phyloP scores from a whole-genome alignment of 2,797 vertebrate species.

The Prionace glauca region DNA sequence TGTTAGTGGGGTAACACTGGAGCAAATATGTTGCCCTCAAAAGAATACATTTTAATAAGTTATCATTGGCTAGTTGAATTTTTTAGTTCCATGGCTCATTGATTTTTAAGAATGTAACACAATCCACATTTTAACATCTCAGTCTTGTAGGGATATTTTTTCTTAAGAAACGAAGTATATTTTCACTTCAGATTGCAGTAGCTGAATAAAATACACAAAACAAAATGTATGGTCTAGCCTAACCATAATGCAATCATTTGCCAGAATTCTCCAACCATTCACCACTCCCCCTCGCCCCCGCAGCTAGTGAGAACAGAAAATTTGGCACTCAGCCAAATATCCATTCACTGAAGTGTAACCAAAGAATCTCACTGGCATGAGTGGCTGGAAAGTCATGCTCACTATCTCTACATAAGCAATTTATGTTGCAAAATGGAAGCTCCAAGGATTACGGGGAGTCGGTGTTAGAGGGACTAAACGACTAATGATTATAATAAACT shows the following conservation, averaged over 20 bases:
- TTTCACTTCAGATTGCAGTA: not conserved
- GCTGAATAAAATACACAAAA: not conserved
- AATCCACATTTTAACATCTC: no score
- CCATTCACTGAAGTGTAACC: no score
- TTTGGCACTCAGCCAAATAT: no score
- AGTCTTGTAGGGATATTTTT: not conserved
- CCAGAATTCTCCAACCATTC: no score
- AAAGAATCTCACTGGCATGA: no score
- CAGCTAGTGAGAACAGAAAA: no score
- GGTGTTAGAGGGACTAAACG: no score
- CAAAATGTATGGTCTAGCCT: not conserved
- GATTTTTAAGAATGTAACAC: no score
- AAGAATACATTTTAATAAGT: not conserved
- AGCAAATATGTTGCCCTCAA: not conserved
- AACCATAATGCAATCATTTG: not conserved
- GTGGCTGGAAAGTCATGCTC: no score
- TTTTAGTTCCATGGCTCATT: no score
- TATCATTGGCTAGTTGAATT: not conserved
- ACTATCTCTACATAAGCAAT: not conserved
- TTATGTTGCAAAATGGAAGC: not conserved
- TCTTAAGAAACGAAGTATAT: not conserved
- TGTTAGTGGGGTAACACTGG: not conserved
- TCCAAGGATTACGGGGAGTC: not conserved
- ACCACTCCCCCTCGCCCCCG: no score
- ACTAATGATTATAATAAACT: no score